Conservation (phyloP, 2,888 invertebrate genomes). For the Athetis lepigone region DNA sequence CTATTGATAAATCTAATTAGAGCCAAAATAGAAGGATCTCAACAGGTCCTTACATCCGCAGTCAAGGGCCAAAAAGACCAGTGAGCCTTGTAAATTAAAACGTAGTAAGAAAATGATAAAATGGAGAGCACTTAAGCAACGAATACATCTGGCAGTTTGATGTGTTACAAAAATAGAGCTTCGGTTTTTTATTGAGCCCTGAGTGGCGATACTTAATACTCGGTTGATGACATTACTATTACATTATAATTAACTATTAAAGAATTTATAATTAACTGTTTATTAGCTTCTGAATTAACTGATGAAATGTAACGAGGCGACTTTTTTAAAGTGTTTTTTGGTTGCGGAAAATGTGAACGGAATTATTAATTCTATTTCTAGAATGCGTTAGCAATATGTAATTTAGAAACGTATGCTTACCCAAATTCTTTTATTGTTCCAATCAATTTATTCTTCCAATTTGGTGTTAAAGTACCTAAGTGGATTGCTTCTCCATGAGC, state of each 20-base stretch:
- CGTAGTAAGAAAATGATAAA: slow-evolving; percentile 15
- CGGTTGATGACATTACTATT: slow-evolving; percentile 48
- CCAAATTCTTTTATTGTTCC: no score
- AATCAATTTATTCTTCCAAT: no score
- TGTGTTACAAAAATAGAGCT: slow-evolving; percentile 45
- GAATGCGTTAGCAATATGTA: neutral
- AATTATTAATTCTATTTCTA: neutral
- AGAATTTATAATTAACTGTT: slow-evolving; percentile 18
- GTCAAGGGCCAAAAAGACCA: slow-evolving; percentile 4
- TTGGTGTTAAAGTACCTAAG: neutral
- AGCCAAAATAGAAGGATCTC: no score
- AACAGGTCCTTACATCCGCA: slow-evolving; percentile 1
- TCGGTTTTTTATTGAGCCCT: slow-evolving; percentile 39
- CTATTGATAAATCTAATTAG: no score
- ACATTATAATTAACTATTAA: slow-evolving; percentile 39
- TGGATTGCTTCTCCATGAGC: neutral
- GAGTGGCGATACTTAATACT: slow-evolving; percentile 44
- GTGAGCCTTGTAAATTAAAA: slow-evolving; percentile 12
- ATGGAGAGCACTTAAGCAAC: slow-evolving; percentile 10
- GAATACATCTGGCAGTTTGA: slow-evolving; percentile 41
- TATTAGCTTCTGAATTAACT: slow-evolving; percentile 13
- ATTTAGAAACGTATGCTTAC: no score
- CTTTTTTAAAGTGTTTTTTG: neutral
- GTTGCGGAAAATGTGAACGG: neutral
- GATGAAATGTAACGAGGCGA: slow-evolving; percentile 7